Conservation (phyloP, 2,888 invertebrate species). For the Ischnus inquisitorius region DNA sequence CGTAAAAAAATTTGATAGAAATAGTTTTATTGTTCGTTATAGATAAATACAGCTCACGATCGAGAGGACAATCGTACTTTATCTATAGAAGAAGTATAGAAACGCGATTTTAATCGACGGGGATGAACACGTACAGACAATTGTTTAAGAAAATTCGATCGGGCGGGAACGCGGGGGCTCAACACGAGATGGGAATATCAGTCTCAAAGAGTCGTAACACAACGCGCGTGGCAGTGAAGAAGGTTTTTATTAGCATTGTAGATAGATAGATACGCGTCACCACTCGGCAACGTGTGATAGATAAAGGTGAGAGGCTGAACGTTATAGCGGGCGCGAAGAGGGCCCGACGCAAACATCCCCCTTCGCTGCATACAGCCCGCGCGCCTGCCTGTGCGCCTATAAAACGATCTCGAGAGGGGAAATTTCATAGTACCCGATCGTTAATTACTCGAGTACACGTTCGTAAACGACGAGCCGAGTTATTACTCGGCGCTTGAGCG, state of each 20-base stretch:
- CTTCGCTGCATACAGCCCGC: conserved; percentile 46
- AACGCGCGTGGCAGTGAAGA: conserved; percentile 65
- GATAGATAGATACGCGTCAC: conserved; percentile 14
- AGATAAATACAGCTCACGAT: conserved; percentile 22
- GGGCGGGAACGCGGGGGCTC: not conserved
- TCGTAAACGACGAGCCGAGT: conserved; percentile 51
- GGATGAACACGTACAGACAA: not conserved
- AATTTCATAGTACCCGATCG: conserved; percentile 38
- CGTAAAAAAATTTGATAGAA: not conserved
- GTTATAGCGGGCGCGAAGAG: conserved; percentile 41
- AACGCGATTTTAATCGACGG: not conserved
- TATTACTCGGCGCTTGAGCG: conserved; percentile 47
- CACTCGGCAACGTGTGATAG: conserved; percentile 51
- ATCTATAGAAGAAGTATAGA: conserved; percentile 13
- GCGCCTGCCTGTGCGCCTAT: conserved; percentile 47
- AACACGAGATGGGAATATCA: conserved; percentile 54
- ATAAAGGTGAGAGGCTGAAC: conserved; percentile 53
- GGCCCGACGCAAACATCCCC: conserved; percentile 48
- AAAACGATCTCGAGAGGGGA: conserved; percentile 51
- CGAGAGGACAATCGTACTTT: conserved; percentile 6
- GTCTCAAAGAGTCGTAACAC: conserved; percentile 69
- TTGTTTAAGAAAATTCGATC: conserved; percentile 34
- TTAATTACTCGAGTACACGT: conserved; percentile 64
- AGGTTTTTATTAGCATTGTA: conserved; percentile 45
- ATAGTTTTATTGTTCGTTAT: conserved; percentile 20